A percentile compares a stretch with the other conserved stretches of the same genome.
phyloP scores from a whole-genome alignment of 2,888 invertebrate genomes.

The Artemia sp. region DNA sequence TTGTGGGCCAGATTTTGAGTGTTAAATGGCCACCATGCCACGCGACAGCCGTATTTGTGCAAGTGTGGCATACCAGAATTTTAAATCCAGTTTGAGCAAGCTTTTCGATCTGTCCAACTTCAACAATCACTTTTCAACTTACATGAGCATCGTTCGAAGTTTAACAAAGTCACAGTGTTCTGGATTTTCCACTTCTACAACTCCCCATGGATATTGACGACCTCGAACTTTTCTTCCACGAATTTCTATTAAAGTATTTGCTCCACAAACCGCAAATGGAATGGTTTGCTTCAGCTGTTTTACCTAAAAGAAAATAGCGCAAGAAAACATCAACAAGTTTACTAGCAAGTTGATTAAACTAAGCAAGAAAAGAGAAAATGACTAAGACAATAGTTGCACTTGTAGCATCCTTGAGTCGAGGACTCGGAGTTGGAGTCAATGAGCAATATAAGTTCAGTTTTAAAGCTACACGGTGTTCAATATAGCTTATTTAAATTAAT shows the following conservation, averaged over 20 bases:
- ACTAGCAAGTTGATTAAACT: conserved; percentile 18
- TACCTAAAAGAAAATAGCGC: conserved; percentile 37
- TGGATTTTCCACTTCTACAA: conserved; percentile 94
- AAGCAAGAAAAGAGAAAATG: neutral
- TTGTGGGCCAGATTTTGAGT: no score
- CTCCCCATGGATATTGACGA: conserved; percentile 92
- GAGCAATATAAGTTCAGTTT: no score
- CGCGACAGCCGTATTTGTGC: no score
- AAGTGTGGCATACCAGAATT: no score
- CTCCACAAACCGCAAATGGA: conserved; percentile 95
- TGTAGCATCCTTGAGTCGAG: no score
- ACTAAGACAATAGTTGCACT: no score
- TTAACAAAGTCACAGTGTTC: conserved; percentile 97
- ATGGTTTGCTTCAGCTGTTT: conserved; percentile 80
- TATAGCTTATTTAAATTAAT: neutral
- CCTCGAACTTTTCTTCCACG: conserved; percentile 83
- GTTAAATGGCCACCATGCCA: no score
- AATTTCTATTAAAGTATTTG: conserved; percentile 74
- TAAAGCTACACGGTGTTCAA: neutral
- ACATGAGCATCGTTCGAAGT: conserved; percentile 87
- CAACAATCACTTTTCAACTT: conserved; percentile 29
- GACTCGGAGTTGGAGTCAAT: no score
- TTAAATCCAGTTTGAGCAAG: no score
- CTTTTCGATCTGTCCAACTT: no score
- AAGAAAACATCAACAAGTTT: conserved; percentile 22